These are phyloP conservation scores for Marasmarcha lunaedactyla DNA, from an alignment of 2,888 invertebrate species.

Conservation along the genomic window DNA sequence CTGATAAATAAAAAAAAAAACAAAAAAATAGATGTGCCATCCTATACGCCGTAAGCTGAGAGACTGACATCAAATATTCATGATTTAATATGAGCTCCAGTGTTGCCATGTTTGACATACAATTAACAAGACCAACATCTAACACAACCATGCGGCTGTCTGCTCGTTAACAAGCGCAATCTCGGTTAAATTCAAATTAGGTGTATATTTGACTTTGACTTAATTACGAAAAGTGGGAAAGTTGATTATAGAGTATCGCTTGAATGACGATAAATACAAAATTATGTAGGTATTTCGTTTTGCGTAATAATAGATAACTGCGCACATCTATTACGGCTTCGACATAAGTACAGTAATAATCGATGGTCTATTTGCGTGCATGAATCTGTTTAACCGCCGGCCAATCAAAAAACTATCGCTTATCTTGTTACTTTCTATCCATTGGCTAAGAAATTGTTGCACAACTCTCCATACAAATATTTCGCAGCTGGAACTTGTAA, in stretches of 20 bases:
- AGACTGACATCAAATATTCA: too few relatives aligned
- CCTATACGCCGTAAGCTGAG: too few relatives aligned
- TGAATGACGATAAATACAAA: constrained; percentile 1
- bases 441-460: constrained; percentile 23
- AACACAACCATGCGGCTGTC: too few relatives aligned
- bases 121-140: too few relatives aligned
- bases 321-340: not conserved
- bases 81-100: too few relatives aligned
- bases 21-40: too few relatives aligned
- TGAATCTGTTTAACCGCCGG: constrained; percentile 25
- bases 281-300: constrained; percentile 1
- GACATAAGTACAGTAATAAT: not conserved
- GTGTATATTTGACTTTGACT: not conserved
- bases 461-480: constrained; percentile 17
- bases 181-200: too few relatives aligned
- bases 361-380: constrained; percentile 25
- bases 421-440: constrained; percentile 37
- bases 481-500: not conserved
- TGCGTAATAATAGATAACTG: constrained; percentile 1
- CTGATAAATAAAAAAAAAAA: too few relatives aligned
- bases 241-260: not conserved
- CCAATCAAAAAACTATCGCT: constrained; percentile 26
- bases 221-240: not conserved
- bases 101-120: too few relatives aligned
- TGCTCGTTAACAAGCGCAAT: too few relatives aligned